Evolutionary conservation across 1,140 invertebrate species (phyloP).

Genomic region (Oryctes rhinoceros): DNA sequence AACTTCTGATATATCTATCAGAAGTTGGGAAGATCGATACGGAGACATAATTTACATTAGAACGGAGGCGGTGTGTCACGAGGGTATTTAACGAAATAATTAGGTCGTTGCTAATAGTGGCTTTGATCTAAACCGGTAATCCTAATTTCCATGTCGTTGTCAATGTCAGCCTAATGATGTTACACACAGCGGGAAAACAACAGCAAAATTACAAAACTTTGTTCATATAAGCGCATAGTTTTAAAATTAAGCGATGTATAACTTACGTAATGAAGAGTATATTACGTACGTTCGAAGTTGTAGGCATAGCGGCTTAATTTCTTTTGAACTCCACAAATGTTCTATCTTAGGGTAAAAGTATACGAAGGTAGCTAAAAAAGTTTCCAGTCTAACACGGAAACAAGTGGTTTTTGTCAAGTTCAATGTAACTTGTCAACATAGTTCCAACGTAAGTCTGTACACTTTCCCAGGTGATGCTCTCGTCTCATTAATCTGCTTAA

Average conservation of each 20-base stretch:
- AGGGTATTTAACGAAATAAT: constrained; percentile 26
- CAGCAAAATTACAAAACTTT: not conserved
- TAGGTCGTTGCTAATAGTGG: constrained; percentile 13
- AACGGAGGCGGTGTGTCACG: constrained; percentile 24
- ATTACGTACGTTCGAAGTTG: too few relatives aligned
- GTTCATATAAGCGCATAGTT: not conserved
- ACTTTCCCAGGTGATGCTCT: too few relatives aligned
- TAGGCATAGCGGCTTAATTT: too few relatives aligned
- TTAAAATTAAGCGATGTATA: not conserved
- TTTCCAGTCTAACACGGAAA: too few relatives aligned
- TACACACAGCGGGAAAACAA: not conserved
- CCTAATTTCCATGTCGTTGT: constrained; percentile 29
- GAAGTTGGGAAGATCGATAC: constrained; percentile 31
- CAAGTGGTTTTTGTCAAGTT: too few relatives aligned
- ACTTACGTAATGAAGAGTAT: too few relatives aligned
- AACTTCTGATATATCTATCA: constrained; percentile 31
- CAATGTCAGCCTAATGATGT: constrained; percentile 22
- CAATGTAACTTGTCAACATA: too few relatives aligned
- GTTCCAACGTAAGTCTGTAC: too few relatives aligned
- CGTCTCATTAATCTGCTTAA: too few relatives aligned
- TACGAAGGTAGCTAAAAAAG: too few relatives aligned
- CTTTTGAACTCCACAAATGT: too few relatives aligned
- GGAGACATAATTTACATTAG: constrained; percentile 21
- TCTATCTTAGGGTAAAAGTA: too few relatives aligned
- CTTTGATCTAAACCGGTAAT: constrained; percentile 31